Percentiles rank a stretch among this genome's conserved stretches.
Conservation (phyloP, 2,888 invertebrate species). For the Lasius platythorax region DNA sequence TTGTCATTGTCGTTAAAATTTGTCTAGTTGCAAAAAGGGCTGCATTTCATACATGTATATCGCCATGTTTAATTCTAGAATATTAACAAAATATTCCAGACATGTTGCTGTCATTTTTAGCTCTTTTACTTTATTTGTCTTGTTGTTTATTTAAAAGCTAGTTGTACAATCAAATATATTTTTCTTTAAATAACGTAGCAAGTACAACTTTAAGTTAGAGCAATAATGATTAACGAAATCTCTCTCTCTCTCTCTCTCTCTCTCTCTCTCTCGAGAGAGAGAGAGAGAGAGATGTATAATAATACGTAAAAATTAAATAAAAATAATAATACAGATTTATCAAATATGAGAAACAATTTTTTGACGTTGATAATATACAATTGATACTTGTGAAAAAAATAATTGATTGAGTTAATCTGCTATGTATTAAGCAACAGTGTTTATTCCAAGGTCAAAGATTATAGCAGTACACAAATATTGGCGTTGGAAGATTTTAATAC, state of each 20-base stretch:
- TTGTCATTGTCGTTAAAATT: conserved; percentile 15
- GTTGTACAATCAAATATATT: no score
- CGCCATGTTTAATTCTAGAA: neutral
- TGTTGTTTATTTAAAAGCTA: neutral
- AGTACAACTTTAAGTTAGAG: no score
- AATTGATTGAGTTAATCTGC: conserved; percentile 15
- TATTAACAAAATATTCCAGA: neutral
- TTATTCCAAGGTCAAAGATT: conserved; percentile 14
- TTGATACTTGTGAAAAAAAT: conserved; percentile 10
- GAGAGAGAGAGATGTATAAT: neutral
- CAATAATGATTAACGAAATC: no score
- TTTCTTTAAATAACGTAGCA: no score
- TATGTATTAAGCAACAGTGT: neutral
- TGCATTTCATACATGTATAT: conserved; percentile 1
- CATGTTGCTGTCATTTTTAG: no score
- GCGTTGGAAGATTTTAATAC: conserved; percentile 6
- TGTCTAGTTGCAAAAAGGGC: conserved; percentile 26
- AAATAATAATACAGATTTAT: neutral
- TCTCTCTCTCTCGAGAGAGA: no score
- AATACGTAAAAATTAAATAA: neutral
- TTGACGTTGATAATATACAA: neutral
- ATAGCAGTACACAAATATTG: neutral
- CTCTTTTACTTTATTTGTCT: neutral
- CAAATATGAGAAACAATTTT: neutral
- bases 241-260: no score